Evolutionary conservation across 2,888 invertebrate genomes (phyloP).

Genomic region (Aradus depressus): DNA sequence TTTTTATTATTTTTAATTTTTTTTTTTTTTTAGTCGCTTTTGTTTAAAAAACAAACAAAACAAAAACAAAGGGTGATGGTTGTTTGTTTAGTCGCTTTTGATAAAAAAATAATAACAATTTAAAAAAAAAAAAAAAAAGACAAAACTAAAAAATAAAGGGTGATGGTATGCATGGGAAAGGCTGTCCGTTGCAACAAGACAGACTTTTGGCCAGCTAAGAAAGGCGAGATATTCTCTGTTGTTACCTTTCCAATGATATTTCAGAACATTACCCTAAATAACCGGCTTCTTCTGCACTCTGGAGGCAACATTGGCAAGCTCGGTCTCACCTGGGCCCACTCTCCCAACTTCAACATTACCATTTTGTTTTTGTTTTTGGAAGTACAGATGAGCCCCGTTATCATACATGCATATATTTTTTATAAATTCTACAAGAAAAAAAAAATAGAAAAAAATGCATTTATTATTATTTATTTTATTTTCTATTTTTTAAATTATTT

Average conservation of each 20-base stretch:
- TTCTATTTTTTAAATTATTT: no score
- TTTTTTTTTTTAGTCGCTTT: slow-evolving; percentile 10
- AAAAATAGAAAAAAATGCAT: not conserved
- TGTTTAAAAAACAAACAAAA: no score
- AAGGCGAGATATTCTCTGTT: slow-evolving; percentile 18
- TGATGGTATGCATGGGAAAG: slow-evolving; percentile 25
- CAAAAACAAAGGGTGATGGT: not conserved
- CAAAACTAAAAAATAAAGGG: not conserved
- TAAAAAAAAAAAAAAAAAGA: not conserved
- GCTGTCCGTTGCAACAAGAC: slow-evolving; percentile 42
- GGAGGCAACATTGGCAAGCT: no score
- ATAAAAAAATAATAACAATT: no score
- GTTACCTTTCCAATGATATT: slow-evolving; percentile 23
- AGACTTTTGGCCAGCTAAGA: slow-evolving; percentile 41
- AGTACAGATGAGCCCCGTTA: not conserved
- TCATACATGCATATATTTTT: not conserved
- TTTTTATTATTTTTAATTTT: slow-evolving; percentile 10
- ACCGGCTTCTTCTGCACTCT: no score
- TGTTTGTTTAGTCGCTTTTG: no score
- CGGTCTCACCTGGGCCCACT: no score
- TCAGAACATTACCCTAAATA: slow-evolving; percentile 20
- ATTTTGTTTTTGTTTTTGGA: not conserved
- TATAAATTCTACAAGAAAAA: not conserved
- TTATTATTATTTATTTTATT: not conserved
- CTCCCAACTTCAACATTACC: no score